Percentiles rank a stretch among this genome's conserved stretches.
Conservation (phyloP, 2,888 invertebrate species). For the Heliothis peltigera region DNA sequence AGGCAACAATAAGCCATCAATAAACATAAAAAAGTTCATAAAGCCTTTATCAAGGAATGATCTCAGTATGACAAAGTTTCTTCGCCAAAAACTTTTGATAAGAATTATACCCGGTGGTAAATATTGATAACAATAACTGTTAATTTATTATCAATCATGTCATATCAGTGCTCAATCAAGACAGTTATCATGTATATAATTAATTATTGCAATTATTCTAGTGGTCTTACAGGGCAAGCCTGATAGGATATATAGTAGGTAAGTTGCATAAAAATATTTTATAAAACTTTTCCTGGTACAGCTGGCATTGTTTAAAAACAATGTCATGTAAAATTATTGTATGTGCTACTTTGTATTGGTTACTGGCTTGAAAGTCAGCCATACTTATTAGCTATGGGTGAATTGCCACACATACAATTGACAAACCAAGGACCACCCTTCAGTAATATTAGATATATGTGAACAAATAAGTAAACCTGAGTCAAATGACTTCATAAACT, state of each 20-base stretch:
- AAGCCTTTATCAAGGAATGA: slow-evolving; percentile 5
- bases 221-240: too few species aligned
- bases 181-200: slow-evolving; percentile 9
- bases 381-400: not conserved
- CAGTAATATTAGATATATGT: too few species aligned
- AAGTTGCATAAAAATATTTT: not conserved
- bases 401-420: not conserved
- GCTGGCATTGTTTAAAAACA: not conserved
- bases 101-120: slow-evolving; percentile 2
- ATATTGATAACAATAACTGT: slow-evolving; percentile 25
- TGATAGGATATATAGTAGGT: too few species aligned
- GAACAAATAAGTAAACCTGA: too few species aligned
- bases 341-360: not conserved
- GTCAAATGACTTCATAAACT: too few species aligned
- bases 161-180: slow-evolving; percentile 18
- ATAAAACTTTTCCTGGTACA: not conserved
- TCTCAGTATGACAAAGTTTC: not conserved
- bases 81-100: slow-evolving; percentile 26
- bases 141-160: slow-evolving; percentile 30
- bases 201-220: not conserved
- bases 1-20: too few species aligned
- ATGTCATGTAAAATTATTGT: not conserved
- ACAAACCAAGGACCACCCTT: too few species aligned
- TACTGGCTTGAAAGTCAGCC: not conserved
- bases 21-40: too few species aligned